Conservation (phyloP, 2,113 vertebrate genomes). For the Castor canadensis region DNA sequence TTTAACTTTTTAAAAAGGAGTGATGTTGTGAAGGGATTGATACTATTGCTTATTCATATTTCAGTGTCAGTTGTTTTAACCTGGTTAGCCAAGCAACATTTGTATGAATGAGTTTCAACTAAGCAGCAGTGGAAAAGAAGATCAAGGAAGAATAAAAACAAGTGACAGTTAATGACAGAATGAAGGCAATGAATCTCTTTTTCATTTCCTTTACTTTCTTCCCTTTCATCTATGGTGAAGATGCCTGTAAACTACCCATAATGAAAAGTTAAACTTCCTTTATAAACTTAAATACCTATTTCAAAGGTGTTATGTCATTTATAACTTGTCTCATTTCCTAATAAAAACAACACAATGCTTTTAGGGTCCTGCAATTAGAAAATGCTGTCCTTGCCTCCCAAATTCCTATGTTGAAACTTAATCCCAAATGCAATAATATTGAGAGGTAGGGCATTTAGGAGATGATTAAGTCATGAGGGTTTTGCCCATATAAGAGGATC, state of each 20-base stretch:
- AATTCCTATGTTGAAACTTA: background rate
- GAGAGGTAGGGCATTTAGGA: background rate
- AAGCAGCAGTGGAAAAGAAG: background rate
- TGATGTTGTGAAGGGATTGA: background rate
- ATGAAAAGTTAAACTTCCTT: background rate
- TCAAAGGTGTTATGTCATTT: background rate
- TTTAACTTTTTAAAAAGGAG: background rate
- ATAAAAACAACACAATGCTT: background rate
- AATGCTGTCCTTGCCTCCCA: background rate
- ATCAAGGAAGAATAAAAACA: background rate
- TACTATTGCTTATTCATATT: background rate
- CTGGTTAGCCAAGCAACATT: background rate
- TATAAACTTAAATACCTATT: background rate
- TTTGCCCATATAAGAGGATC: background rate
- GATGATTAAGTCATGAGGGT: background rate
- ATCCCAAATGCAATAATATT: background rate
- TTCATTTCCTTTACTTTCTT: background rate
- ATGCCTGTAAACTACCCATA: background rate
- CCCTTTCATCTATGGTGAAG: background rate
- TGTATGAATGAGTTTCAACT: background rate
- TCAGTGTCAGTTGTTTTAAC: background rate
- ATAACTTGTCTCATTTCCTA: background rate
- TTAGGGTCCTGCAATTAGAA: background rate
- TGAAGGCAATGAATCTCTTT: background rate
- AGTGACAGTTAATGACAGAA: background rate